Base-by-base conservation (phyloP, 2,797 vertebrate genomes). In the Pampus argenteus region DNA sequence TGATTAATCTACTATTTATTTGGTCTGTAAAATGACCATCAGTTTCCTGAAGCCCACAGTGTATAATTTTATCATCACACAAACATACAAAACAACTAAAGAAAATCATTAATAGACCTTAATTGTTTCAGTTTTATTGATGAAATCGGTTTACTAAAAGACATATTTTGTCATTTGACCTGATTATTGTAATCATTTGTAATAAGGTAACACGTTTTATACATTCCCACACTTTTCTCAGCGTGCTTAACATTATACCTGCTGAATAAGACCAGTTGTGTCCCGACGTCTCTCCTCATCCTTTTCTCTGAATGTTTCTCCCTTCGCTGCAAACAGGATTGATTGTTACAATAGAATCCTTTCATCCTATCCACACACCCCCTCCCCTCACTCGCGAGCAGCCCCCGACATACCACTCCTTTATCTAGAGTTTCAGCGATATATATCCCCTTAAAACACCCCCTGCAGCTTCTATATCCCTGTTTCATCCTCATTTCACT, bases 361-460 rank as follows among this genome's bases (percentile, higher is more conserved):
- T 81, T 85, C 36, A 73, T 66, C 72, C 48, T 45, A 2, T 22
- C 48, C 61, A 58, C 61, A 13, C 61, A 58, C 61, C 10, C 56
- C 47, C n/a, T 38, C 52, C 47, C n/a, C 36, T 42, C 23, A 6
- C 60, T 51, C 62, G 26, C 3, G 31, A 65, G 42, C 58, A 75
- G 63, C 50, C 17, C 29, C 54, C 6, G 9, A 66, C 63, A 42
- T 20, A 62, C 48, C 50, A 20, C 48, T 26, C 56, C 49, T 76
- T 75, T 50, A 65, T 65, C 40, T 31, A 38, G 47, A 62, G 25
- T 57, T 40, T 57, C 38, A 23, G 44, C 13, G 3, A 66, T 25
- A 72, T 25, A 72, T 36, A 61, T 80, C 45, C 68, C 44, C 45
- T 54, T 78, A 62, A 71, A 71, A 69, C 18, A n/a, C 57, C 29